Percentiles rank a stretch among this genome's conserved stretches.
These are phyloP conservation scores for Aselliscus stoliczkanus DNA, from an alignment of 2,797 vertebrate genomes.

Conservation along the genomic window DNA sequence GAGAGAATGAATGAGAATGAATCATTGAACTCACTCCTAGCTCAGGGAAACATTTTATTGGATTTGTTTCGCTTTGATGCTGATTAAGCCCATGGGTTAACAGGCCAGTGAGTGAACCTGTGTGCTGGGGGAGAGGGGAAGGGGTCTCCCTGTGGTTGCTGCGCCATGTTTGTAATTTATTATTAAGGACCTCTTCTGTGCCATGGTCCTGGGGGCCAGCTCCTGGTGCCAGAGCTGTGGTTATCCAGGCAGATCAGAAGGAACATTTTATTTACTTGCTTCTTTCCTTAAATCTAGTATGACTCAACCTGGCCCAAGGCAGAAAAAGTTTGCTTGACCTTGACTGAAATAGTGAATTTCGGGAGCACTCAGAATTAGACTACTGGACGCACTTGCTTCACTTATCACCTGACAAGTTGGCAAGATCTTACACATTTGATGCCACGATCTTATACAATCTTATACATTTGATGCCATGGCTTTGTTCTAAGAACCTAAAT, in stretches of 20 bases:
- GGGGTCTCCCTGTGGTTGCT: slow-evolving; percentile 70
- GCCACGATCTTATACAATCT: no score
- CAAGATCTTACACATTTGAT: not conserved
- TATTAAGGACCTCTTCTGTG: slow-evolving; percentile 82
- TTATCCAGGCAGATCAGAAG: slow-evolving; percentile 43
- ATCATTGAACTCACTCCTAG: slow-evolving; percentile 72
- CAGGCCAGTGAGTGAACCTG: slow-evolving; percentile 70
- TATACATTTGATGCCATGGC: not conserved
- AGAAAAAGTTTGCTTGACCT: slow-evolving; percentile 47
- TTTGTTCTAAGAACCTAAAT: not conserved
- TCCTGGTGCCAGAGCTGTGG: slow-evolving; percentile 42
- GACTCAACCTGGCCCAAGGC: slow-evolving; percentile 5
- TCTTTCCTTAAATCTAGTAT: slow-evolving; percentile 39
- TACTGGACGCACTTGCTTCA: not conserved
- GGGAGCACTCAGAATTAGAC: not conserved
- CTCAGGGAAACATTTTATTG: slow-evolving; percentile 84
- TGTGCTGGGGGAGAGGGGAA: slow-evolving; percentile 26
- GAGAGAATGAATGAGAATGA: slow-evolving; percentile 7
- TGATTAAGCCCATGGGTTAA: slow-evolving; percentile 84
- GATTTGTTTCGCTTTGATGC: slow-evolving; percentile 87
- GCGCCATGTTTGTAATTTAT: slow-evolving; percentile 82
- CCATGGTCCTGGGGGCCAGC: slow-evolving; percentile 69
- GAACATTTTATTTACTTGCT: slow-evolving; percentile 47
- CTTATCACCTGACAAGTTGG: not conserved
- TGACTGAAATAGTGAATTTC: slow-evolving; percentile 6